phyloP scores from a whole-genome alignment of 2,888 invertebrate genomes.

The Sialis lutaria region DNA sequence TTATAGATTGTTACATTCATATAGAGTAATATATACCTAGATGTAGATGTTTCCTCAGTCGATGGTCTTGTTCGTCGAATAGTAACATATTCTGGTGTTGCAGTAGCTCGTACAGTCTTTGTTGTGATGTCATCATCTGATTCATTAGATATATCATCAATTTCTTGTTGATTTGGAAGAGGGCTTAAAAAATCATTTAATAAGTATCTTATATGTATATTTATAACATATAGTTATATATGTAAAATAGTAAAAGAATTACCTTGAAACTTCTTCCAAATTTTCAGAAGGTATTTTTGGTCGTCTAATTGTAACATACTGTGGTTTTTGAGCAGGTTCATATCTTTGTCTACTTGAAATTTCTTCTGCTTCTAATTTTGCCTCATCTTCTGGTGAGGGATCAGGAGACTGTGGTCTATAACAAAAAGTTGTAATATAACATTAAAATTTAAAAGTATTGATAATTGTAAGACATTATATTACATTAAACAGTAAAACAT shows the following conservation, averaged over 20 bases:
- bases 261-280: too few species aligned
- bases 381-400: constrained; percentile 15
- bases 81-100: constrained; percentile 44
- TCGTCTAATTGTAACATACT: constrained; percentile 6
- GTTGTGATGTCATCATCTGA: not conserved
- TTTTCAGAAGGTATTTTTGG: not conserved
- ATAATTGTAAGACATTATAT: not conserved
- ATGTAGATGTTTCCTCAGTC: constrained; percentile 28
- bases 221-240: too few species aligned
- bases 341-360: not conserved
- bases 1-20: not conserved
- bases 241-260: too few species aligned
- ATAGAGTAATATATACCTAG: constrained; percentile 20
- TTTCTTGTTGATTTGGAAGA: too few species aligned
- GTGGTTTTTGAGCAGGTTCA: not conserved
- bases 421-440: not conserved
- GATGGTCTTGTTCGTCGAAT: constrained; percentile 41
- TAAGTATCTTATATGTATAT: too few species aligned
- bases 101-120: not conserved
- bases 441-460: not conserved
- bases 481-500: not conserved
- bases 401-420: too few species aligned
- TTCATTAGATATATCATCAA: not conserved
- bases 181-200: too few species aligned
- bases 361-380: constrained; percentile 11